Evolutionary conservation across 2,113 vertebrate genomes (phyloP).

Genomic region (Bambusicola thoracicus): DNA sequence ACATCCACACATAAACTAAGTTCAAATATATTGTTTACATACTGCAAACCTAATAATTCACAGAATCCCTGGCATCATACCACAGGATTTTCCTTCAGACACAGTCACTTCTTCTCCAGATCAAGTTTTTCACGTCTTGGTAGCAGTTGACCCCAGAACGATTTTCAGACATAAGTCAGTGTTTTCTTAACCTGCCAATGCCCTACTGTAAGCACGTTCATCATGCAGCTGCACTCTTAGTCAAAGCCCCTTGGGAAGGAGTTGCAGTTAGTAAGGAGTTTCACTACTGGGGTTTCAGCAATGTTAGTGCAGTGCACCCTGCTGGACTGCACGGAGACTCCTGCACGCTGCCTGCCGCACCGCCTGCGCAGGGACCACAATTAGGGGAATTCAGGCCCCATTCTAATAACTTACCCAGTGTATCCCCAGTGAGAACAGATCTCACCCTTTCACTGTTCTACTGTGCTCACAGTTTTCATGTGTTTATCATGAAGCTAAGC

Average conservation of each 20-base stretch:
- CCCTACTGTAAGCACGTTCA: not conserved
- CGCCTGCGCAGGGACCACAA: too few species aligned
- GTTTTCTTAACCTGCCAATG: slow-evolving; percentile 62
- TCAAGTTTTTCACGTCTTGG: not conserved
- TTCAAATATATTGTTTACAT: not conserved
- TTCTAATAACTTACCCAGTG: not conserved
- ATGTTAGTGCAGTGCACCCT: not conserved
- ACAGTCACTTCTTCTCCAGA: slow-evolving; percentile 9
- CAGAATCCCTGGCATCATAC: not conserved
- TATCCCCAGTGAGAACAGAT: not conserved
- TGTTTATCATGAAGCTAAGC: not conserved
- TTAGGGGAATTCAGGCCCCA: not conserved
- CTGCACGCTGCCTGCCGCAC: not conserved
- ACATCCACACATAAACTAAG: not conserved
- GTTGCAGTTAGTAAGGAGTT: not conserved
- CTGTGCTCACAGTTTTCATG: accelerated
- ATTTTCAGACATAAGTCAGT: slow-evolving; percentile 22
- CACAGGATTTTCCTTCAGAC: not conserved
- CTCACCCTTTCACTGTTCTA: accelerated
- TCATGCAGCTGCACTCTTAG: slow-evolving; percentile 21
- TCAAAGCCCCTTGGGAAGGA: not conserved
- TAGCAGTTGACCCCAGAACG: slow-evolving; percentile 52
- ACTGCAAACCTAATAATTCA: not conserved
- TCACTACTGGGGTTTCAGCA: not conserved
- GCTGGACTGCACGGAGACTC: not conserved